These are phyloP conservation scores for Tetramorium bicarinatum DNA, from an alignment of 2,888 invertebrate species.

Conservation along the genomic window DNA sequence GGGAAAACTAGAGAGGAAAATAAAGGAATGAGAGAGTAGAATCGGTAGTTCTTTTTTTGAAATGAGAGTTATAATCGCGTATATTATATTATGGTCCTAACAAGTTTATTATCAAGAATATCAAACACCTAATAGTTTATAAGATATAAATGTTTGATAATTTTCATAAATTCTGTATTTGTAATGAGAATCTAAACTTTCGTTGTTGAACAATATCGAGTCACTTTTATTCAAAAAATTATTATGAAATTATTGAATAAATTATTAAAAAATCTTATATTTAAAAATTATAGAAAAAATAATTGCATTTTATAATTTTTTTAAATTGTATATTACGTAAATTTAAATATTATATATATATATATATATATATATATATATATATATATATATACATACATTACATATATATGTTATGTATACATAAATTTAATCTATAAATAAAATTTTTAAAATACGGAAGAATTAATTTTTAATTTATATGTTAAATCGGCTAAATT, in stretches of 20 bases:
- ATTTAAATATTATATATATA: not conserved
- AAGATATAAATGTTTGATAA: not conserved
- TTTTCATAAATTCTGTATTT: not conserved
- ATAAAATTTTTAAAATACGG: not conserved
- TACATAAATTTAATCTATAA: not conserved
- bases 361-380: no score
- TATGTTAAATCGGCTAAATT: not conserved
- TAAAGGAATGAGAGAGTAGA: slow-evolving; percentile 40
- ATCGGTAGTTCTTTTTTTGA: slow-evolving; percentile 3
- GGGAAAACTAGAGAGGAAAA: slow-evolving; percentile 32
- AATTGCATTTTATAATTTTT: not conserved
- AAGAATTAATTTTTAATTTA: not conserved
- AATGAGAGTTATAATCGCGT: not conserved
- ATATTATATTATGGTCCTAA: not conserved
- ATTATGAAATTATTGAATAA: no score
- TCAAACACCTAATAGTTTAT: not conserved
- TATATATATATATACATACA: no score
- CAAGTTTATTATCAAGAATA: not conserved
- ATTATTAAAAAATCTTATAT: not conserved
- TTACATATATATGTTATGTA: no score
- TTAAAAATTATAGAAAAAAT: not conserved
- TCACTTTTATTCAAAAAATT: not conserved
- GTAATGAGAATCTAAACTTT: not conserved
- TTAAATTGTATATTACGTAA: not conserved
- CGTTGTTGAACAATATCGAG: not conserved